Base-by-base conservation (phyloP, 2,113 vertebrate genomes). In the Nycticebus coucang region DNA sequence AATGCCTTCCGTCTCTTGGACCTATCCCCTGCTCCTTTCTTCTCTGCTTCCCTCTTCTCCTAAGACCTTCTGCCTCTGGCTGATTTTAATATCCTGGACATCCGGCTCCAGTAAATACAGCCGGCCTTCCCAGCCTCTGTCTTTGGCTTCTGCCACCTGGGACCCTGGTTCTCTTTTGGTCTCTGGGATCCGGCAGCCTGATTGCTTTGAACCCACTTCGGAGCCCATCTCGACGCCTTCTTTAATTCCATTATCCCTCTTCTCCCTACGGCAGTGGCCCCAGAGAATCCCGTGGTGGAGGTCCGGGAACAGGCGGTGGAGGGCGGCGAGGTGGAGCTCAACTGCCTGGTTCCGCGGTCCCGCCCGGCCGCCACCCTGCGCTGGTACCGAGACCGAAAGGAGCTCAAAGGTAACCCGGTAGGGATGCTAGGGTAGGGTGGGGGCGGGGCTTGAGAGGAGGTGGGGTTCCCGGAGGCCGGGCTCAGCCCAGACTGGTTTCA, bases 241-340 rank as follows among this genome's bases (percentile, higher is more conserved):
- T 28, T 33, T 69, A 13, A 94, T 57, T 1, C 55, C 5, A 21
- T 62, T 8, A 7, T 22, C 37, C 68, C 75, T 12, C 7, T 77
- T 77, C 21, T 94, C 50, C 89, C 69, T 78, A 41, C 18, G 28
- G 4, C 97, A 98, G 99, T 99, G 95, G 97, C 97, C 41, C 99
- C 99, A 0, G 99, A 99, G 95, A 98, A 98, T 75, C 99, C 99
- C 1, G 96, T 98, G 2, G 99, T 99, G 97, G 99, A 99, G 95
- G 99, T 99, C 95, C 99, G 98, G 94, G 99, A 99, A 66, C 99
- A 99, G 92, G 99, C 98, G 0, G 99, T 99, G 97, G 99, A 99
- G 97, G 99, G 99, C 0, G 99, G 99, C 9, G 99, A 99, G 95
- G 98, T 98, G 78, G 99, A 99, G 97, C 98, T 99, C 94, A 98